Percentiles rank a stretch among this genome's conserved stretches.
phyloP scores from a whole-genome alignment of 2,113 vertebrate genomes.

The Nothocercus nigrocapillus region DNA sequence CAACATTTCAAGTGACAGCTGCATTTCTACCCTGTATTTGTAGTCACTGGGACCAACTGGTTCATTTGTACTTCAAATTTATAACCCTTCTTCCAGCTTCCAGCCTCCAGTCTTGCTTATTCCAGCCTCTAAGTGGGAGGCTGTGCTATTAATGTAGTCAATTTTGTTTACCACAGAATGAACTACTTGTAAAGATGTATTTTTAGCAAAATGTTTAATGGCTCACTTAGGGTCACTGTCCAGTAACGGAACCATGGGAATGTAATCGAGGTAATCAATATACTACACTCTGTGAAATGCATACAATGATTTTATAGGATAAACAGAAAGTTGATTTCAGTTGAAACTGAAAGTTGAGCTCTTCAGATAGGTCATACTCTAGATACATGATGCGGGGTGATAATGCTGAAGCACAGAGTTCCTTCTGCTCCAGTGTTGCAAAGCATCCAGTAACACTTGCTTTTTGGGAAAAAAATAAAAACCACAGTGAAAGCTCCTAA shows the following conservation, averaged over 20 bases:
- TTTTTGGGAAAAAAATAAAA: neutral
- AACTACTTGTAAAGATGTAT: neutral
- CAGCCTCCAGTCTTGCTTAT: neutral
- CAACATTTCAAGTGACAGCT: neutral
- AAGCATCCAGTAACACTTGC: neutral
- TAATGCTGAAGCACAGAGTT: neutral
- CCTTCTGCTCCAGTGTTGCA: rapidly evolving
- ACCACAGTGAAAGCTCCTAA: neutral
- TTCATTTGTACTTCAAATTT: no score
- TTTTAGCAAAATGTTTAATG: neutral
- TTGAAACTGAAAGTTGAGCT: neutral
- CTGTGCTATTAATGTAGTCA: neutral
- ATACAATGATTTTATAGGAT: neutral
- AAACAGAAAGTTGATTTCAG: neutral
- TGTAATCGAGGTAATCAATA: neutral
- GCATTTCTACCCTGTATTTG: neutral
- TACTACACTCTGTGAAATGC: neutral
- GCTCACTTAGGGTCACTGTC: neutral
- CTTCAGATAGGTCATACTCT: neutral
- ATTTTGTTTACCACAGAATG: neutral
- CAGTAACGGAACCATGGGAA: neutral
- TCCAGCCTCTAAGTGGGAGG: no score
- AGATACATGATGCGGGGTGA: neutral
- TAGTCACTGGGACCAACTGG: neutral
- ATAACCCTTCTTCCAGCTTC: no score